Evolutionary conservation across 2,888 invertebrate genomes (phyloP), one percentile per base, ranked within the genome.

Genomic region (Chalcosyrphus nemorum): DNA sequence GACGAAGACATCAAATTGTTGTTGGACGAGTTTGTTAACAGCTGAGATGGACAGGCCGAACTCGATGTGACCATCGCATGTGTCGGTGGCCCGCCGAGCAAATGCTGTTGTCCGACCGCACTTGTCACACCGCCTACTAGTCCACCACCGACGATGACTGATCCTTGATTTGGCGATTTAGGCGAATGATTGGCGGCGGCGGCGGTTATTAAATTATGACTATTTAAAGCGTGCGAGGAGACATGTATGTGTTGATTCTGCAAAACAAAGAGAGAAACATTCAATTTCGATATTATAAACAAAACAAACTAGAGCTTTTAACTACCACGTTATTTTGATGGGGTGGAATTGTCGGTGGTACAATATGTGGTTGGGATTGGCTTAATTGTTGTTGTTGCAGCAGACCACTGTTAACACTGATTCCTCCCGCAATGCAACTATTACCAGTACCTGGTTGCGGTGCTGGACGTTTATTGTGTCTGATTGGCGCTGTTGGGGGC

Each of bases 401-500:
- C 59, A 89, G 81, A 21, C 87, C 86, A 50, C 86, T 86, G 35
- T 56, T 84, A 11, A 78, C 84, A 70, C 74, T 80, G 56, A 87
- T 86, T 41, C 87, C 88, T 15, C 86, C 86, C 2, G 86, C 87
- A 13, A 87, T 87, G 81, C 86, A 87, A 81, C 59, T 87, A 27
- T 74, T 86, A 13, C 81, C 86, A 77, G 65, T 74, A 61, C 87
- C 88, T 47, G 92, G 91, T 86, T 91, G 91, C n/a, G 92, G 91
- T 57, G 92, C 92, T 81, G 92, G 92, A 52, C 92, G 89, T 88
- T 92, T 92, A 89, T 92, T 92, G 87, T 92, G 92, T 78, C 92
- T 89, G 54, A 91, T 87, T 29, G 92, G 92, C 6, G 92, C 92
- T 81, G 92, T 92, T 81, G 92, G 92, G 82, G 92, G 92, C 90